phyloP scores from a whole-genome alignment of 2,797 vertebrate species.

The Rhinoraja longicauda region DNA sequence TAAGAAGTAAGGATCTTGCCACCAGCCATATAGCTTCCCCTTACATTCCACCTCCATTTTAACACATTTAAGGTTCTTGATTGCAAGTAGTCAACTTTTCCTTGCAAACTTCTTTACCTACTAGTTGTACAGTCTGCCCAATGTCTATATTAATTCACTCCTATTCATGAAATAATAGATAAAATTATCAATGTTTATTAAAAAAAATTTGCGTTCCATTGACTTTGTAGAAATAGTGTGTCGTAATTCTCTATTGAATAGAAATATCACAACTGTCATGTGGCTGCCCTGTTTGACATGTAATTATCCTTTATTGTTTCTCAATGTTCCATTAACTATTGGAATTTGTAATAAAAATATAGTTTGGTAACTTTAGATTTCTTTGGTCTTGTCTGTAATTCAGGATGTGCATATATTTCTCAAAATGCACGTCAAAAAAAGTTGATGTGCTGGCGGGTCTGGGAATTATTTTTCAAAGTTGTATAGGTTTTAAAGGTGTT shows the following conservation, averaged over 20 bases:
- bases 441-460: background rate
- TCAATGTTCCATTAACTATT: background rate
- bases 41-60: no score
- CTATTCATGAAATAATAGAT: background rate
- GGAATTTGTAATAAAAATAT: background rate
- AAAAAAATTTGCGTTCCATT: background rate
- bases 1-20: no score
- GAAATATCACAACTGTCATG: background rate
- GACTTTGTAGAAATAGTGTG: background rate
- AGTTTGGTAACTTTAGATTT: background rate
- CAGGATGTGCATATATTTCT: background rate
- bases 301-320: background rate
- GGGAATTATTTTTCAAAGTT: background rate
- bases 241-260: no score
- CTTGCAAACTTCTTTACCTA: background rate
- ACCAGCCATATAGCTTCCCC: no score
- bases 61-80: no score
- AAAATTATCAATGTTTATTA: background rate
- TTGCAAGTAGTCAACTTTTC: background rate
- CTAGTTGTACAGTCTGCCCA: background rate
- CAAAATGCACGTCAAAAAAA: background rate
- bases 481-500: background rate
- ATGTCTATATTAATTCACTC: background rate
- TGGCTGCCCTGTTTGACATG: background rate
- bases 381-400: background rate